phyloP scores from a whole-genome alignment of 2,888 invertebrate genomes.

The Myathropa florea region DNA sequence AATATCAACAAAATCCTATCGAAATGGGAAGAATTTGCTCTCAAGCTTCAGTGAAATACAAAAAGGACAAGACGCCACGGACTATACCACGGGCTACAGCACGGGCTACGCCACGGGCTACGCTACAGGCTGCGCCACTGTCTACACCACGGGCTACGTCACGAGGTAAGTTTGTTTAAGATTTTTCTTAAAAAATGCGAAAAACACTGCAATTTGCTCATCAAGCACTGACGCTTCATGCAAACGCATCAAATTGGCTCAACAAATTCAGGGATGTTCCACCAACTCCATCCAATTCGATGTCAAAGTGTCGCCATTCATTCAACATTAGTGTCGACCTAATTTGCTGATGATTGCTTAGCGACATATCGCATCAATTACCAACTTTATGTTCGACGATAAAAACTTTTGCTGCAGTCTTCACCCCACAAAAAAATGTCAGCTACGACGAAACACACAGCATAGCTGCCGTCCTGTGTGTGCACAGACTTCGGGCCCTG shows the following conservation, averaged over 20 bases:
- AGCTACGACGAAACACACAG: neutral
- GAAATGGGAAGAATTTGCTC: constrained; percentile 2
- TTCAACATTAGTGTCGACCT: neutral
- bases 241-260: neutral
- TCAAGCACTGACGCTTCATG: neutral
- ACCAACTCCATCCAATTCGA: neutral
- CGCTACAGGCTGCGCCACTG: neutral
- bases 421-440: neutral
- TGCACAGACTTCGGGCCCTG: no score
- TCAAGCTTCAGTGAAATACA: neutral
- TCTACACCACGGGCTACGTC: neutral
- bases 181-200: neutral
- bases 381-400: neutral
- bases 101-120: no score
- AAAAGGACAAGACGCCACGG: neutral
- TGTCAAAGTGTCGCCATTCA: neutral
- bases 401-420: neutral
- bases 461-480: neutral
- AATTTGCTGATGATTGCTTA: neutral
- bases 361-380: neutral
- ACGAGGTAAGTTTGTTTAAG: neutral
- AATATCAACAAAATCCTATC: neutral
- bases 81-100: no score
- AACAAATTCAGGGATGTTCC: no score
- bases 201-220: no score